Percentiles rank a stretch among this genome's conserved stretches.
Conservation (phyloP, 2,888 invertebrate species). For the Labia minor region DNA sequence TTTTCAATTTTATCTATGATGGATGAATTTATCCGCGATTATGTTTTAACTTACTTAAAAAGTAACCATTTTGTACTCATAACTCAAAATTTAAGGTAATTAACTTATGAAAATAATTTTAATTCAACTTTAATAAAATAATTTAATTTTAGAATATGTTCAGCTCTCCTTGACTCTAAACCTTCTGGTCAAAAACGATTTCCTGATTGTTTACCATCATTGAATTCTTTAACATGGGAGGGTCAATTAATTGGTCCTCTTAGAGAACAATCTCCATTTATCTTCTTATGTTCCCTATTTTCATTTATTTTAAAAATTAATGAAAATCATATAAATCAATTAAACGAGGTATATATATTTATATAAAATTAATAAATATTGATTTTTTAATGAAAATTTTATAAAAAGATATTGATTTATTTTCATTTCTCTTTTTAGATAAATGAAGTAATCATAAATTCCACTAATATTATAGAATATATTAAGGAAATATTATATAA, state of each 20-base stretch:
- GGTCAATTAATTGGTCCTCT: constrained; percentile 26
- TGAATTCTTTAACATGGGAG: constrained; percentile 28
- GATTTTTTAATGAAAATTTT: background rate
- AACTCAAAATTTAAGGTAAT: constrained; percentile 17
- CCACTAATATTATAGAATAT: constrained; percentile 18
- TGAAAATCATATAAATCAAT: background rate
- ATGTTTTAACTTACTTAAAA: constrained; percentile 14
- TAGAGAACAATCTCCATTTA: constrained; percentile 4
- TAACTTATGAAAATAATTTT: background rate
- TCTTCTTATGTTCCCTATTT: background rate
- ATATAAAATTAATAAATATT: background rate
- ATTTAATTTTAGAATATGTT: constrained; percentile 22
- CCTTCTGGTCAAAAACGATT: constrained; percentile 26
- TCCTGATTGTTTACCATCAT: constrained; percentile 29
- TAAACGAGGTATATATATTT: background rate
- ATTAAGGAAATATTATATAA: constrained; percentile 13
- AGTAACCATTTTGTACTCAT: background rate
- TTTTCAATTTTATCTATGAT: background rate
- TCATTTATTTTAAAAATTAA: constrained; percentile 19
- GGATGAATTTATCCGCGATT: background rate
- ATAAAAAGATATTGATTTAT: background rate
- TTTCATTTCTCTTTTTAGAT: background rate
- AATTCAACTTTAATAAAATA: background rate
- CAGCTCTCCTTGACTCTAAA: constrained; percentile 22
- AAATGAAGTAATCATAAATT: constrained; percentile 15